phyloP scores from a whole-genome alignment of 2,797 vertebrate species.

The Phyllotis vaccarum region DNA sequence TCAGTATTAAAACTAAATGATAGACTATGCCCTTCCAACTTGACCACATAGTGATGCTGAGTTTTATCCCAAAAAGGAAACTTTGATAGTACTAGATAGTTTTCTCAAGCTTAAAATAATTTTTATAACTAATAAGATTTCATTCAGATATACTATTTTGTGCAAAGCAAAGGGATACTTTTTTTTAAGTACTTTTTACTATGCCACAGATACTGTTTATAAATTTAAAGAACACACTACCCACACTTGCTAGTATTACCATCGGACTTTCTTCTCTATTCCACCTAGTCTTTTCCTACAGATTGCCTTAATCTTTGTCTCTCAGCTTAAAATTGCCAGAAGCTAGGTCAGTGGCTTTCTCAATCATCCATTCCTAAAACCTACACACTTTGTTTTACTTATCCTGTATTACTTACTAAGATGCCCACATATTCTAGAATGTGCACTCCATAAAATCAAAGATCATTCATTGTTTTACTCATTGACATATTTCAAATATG shows the following conservation, averaged over 20 bases:
- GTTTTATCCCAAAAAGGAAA: slow-evolving; percentile 28
- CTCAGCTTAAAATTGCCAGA: slow-evolving; percentile 1
- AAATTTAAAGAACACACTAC: slow-evolving; percentile 23
- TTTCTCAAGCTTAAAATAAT: slow-evolving; percentile 53
- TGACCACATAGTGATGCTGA: background rate
- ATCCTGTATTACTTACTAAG: background rate
- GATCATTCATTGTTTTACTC: background rate
- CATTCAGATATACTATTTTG: slow-evolving; percentile 17
- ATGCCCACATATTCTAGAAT: background rate
- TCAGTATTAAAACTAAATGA: slow-evolving; percentile 65
- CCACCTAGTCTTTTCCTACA: background rate
- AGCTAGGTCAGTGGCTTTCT: background rate
- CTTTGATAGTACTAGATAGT: slow-evolving; percentile 41
- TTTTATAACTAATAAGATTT: slow-evolving; percentile 22
- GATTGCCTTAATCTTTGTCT: background rate
- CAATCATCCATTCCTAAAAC: background rate
- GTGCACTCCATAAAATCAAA: background rate
- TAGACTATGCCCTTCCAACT: slow-evolving; percentile 42
- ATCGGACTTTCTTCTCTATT: background rate
- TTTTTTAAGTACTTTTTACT: slow-evolving; percentile 30
- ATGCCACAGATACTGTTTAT: slow-evolving; percentile 7
- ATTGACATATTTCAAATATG: background rate
- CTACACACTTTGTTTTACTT: background rate
- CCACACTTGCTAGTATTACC: background rate
- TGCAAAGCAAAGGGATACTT: background rate